These are phyloP conservation scores for Aleiodes alternator DNA, from an alignment of 2,888 invertebrate genomes.

Conservation along the genomic window DNA sequence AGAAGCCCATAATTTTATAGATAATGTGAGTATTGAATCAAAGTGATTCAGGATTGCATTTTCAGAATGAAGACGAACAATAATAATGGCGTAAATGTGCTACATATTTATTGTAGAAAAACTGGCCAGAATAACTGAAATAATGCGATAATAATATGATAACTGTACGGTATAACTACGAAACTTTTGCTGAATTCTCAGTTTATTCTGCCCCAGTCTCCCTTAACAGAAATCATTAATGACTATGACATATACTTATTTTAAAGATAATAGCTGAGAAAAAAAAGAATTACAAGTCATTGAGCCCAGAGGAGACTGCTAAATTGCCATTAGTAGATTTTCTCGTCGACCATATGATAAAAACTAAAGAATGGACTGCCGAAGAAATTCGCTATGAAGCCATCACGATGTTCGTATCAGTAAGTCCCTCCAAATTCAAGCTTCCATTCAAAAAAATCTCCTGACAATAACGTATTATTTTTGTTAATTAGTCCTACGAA, in stretches of 20 bases:
- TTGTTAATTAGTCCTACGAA: slow-evolving; percentile 17
- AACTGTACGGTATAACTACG: too few relatives aligned
- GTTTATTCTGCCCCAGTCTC: too few relatives aligned
- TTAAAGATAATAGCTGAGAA: slow-evolving; percentile 1
- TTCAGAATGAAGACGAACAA: too few relatives aligned
- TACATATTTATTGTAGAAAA: too few relatives aligned
- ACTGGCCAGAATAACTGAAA: too few relatives aligned
- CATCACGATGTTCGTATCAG: background rate
- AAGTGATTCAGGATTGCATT: too few relatives aligned
- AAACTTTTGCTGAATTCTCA: too few relatives aligned
- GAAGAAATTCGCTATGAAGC: slow-evolving; percentile 1
- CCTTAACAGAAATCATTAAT: too few relatives aligned
- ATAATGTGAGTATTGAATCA: background rate
- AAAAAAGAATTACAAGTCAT: background rate
- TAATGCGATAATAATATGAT: too few relatives aligned
- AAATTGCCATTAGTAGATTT: background rate
- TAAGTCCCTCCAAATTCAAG: background rate
- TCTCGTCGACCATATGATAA: background rate
- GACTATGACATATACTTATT: too few relatives aligned
- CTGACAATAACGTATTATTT: background rate
- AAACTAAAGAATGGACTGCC: background rate
- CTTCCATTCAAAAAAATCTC: background rate
- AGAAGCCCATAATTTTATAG: background rate
- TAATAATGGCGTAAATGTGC: too few relatives aligned
- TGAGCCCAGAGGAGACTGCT: background rate